Evolutionary conservation across 1,140 invertebrate species (phyloP).

Genomic region (Eurosta solidaginis): DNA sequence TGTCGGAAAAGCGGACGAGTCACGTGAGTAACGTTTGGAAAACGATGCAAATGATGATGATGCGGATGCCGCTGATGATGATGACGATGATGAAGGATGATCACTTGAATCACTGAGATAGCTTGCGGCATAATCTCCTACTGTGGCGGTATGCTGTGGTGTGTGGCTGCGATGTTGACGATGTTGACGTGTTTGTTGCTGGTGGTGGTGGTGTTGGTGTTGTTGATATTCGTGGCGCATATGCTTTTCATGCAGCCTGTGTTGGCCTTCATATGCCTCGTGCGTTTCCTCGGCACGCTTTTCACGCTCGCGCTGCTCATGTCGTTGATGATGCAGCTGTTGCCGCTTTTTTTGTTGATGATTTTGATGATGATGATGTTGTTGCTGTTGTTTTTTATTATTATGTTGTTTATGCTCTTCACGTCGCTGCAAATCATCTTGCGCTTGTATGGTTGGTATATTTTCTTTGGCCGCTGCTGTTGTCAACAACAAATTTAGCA

Average conservation of each 20-base stretch:
- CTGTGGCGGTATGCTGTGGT: neutral
- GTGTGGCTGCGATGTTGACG: constrained; percentile 40
- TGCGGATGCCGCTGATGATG: neutral
- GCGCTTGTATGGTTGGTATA: constrained; percentile 20
- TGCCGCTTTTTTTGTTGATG: neutral
- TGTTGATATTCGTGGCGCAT: constrained; percentile 30
- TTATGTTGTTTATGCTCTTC: neutral
- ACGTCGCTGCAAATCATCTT: neutral
- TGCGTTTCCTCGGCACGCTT: neutral
- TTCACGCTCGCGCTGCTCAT: neutral
- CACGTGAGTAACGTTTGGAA: constrained; percentile 47
- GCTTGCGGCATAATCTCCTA: constrained; percentile 9
- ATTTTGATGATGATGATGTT: constrained; percentile 25
- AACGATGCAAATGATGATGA: constrained; percentile 37
- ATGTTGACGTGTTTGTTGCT: constrained; percentile 28
- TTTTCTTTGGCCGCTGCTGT: constrained; percentile 38
- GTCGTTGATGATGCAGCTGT: neutral
- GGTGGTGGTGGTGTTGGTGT: constrained; percentile 17
- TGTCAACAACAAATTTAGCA: constrained; percentile 42
- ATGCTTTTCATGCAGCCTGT: constrained; percentile 10
- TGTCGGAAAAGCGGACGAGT: constrained; percentile 45
- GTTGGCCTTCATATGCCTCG: neutral
- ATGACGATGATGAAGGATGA: constrained; percentile 24
- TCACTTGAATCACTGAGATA: constrained; percentile 11
- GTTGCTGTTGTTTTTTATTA: constrained; percentile 33